phyloP scores from a whole-genome alignment of 2,888 invertebrate genomes.

The Melanargia galathea region DNA sequence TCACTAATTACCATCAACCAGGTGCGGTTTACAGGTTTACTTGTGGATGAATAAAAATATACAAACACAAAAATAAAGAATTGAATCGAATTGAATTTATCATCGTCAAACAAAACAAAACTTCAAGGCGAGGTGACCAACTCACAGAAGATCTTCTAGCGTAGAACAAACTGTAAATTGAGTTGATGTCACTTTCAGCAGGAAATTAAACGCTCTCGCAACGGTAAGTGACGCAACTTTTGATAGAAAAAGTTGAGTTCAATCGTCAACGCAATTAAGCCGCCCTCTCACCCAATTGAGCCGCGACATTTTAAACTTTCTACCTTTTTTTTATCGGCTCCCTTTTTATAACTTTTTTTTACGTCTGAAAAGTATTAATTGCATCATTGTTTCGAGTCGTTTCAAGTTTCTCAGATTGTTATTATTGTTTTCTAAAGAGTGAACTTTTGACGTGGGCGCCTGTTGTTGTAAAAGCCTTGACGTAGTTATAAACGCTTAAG shows the following conservation, averaged over 20 bases:
- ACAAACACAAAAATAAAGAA: too few relatives aligned
- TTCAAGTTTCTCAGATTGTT: not conserved
- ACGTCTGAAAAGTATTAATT: conserved; percentile 1
- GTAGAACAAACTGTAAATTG: conserved; percentile 63
- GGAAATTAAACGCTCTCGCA: conserved; percentile 73
- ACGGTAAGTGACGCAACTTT: conserved; percentile 63
- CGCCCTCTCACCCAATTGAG: conserved; percentile 58
- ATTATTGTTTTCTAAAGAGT: not conserved
- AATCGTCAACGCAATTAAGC: conserved; percentile 75
- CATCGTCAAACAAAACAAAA: too few relatives aligned
- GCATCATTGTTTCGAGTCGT: not conserved
- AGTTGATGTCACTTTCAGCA: conserved; percentile 63
- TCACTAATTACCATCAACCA: too few relatives aligned
- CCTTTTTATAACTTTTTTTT: conserved; percentile 44
- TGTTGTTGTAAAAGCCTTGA: too few relatives aligned
- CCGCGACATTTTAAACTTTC: conserved; percentile 60
- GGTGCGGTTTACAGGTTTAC: too few relatives aligned
- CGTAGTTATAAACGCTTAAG: too few relatives aligned
- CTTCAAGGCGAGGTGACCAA: not conserved
- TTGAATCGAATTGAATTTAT: too few relatives aligned
- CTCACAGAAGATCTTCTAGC: conserved; percentile 29
- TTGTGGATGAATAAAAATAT: too few relatives aligned
- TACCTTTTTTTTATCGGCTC: conserved; percentile 30
- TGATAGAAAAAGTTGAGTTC: conserved; percentile 75
- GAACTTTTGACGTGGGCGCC: not conserved